Conservation (phyloP, 2,888 invertebrate genomes). For the Tenthredo scrophulariae region DNA sequence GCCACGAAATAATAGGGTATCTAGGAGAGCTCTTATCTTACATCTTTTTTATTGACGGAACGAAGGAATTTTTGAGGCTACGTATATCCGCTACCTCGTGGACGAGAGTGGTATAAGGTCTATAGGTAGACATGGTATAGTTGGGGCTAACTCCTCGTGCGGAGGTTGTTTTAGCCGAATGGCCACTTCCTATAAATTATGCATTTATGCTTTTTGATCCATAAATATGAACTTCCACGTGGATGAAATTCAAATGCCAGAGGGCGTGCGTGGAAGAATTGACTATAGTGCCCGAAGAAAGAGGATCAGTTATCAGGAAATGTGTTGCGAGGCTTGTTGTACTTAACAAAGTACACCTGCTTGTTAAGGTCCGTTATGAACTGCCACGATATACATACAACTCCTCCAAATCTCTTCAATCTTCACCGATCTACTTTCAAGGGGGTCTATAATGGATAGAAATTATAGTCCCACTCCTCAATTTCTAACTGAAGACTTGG, state of each 20-base stretch:
- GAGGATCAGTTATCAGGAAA: slow-evolving; percentile 2
- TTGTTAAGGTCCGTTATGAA: slow-evolving; percentile 4
- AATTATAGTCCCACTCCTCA: not conserved
- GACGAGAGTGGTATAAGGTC: too few relatives aligned
- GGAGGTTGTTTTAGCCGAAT: slow-evolving; percentile 50
- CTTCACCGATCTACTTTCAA: not conserved
- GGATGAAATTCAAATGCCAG: slow-evolving; percentile 45
- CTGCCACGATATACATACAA: not conserved
- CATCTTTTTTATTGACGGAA: slow-evolving; percentile 53
- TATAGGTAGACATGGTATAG: not conserved
- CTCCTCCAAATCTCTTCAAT: not conserved
- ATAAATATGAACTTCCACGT: slow-evolving; percentile 50
- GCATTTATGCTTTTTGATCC: slow-evolving; percentile 47
- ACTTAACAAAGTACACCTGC: not conserved
- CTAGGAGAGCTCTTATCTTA: slow-evolving; percentile 51
- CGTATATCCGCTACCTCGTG: not conserved
- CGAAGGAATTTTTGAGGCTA: slow-evolving; percentile 41
- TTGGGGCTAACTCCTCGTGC: not conserved
- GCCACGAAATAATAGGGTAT: slow-evolving; percentile 52
- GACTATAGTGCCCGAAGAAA: not conserved
- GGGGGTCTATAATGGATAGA: not conserved
- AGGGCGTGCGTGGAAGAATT: not conserved
- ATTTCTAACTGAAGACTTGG: not conserved
- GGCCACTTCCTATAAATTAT: slow-evolving; percentile 52
- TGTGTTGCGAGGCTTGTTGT: not conserved